Conservation (phyloP, 2,797 vertebrate genomes). For the Falco biarmicus region DNA sequence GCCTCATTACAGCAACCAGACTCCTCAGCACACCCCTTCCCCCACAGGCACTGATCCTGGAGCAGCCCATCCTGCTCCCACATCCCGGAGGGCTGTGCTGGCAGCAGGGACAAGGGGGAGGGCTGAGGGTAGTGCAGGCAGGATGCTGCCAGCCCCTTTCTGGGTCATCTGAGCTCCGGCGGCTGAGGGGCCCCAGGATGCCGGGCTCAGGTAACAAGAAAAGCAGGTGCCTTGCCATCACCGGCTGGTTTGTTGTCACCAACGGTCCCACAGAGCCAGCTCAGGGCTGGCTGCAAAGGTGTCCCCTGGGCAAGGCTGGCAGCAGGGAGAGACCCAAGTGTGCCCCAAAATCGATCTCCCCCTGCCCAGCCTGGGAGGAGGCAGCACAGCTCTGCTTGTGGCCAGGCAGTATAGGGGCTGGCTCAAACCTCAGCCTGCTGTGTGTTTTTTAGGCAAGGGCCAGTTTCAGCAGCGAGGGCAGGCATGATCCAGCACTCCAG, state of each 20-base stretch:
- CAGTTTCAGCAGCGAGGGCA: rapidly evolving
- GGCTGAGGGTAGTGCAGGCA: not conserved
- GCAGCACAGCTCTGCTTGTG: not conserved
- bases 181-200: not conserved
- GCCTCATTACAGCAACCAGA: not conserved
- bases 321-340: rapidly evolving
- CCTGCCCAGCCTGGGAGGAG: rapidly evolving
- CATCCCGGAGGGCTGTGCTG: not conserved
- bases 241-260: not conserved
- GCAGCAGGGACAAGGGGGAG: not conserved
- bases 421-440: not conserved
- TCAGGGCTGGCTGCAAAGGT: rapidly evolving
- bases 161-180: not conserved
- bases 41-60: not conserved
- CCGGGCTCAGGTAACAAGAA: constrained; percentile 35
- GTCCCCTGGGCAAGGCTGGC: rapidly evolving
- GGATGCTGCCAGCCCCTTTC: not conserved
- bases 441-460: not conserved
- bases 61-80: not conserved
- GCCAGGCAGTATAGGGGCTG: not conserved
- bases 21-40: not conserved
- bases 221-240: not conserved
- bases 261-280: not conserved
- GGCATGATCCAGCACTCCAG: rapidly evolving
- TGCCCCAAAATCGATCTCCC: rapidly evolving